phyloP scores from a whole-genome alignment of 2,888 invertebrate species.

The Cerceris ruficornis region DNA sequence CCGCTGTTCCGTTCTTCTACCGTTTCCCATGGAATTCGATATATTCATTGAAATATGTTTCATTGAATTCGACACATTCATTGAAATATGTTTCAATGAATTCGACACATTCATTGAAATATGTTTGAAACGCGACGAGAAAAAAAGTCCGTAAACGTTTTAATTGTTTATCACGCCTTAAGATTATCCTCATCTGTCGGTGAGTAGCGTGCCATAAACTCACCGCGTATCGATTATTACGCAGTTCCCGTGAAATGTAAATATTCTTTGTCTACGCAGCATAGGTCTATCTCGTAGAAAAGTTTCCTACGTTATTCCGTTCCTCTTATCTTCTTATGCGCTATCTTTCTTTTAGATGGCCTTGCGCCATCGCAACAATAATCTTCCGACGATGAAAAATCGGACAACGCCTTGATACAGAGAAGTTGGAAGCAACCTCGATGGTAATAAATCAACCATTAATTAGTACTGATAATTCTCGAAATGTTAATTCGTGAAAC shows the following conservation, averaged over 20 bases:
- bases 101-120: conserved; percentile 25
- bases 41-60: conserved; percentile 20
- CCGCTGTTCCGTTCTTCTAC: background rate
- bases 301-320: conserved; percentile 28
- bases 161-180: background rate
- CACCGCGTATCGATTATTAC: conserved; percentile 29
- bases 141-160: conserved; percentile 16
- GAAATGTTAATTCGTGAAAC: conserved; percentile 2
- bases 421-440: conserved; percentile 5
- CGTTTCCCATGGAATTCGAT: conserved; percentile 5
- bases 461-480: conserved; percentile 1
- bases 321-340: conserved; percentile 34
- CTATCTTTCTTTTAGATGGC: conserved; percentile 35
- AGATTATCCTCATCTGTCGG: conserved; percentile 13
- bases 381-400: conserved; percentile 41
- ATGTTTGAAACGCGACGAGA: background rate
- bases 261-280: conserved; percentile 25
- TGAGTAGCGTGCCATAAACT: conserved; percentile 18
- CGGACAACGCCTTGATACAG: conserved; percentile 23
- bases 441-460: conserved; percentile 7
- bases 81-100: conserved; percentile 5
- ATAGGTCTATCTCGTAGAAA: conserved; percentile 20
- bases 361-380: conserved; percentile 27
- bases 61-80: conserved; percentile 18
- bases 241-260: conserved; percentile 28